Percentiles rank a stretch among this genome's conserved stretches.
Conservation (phyloP, 2,888 invertebrate species). For the Nezara viridula region DNA sequence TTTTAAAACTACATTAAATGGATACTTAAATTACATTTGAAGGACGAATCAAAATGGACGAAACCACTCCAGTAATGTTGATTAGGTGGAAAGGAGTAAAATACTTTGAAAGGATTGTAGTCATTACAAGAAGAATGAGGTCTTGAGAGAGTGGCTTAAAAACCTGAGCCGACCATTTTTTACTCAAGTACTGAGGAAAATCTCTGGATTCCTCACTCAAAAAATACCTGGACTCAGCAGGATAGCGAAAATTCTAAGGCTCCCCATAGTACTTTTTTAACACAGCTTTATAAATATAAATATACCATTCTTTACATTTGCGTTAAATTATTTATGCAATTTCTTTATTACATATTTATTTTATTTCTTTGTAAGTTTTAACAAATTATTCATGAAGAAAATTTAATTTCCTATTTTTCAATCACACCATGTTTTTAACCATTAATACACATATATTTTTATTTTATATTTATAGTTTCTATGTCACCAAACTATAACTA, state of each 20-base stretch:
- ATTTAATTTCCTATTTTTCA: too few relatives aligned
- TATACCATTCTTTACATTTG: too few relatives aligned
- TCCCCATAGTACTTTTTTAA: not conserved
- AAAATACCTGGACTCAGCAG: not conserved
- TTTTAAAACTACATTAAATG: not conserved
- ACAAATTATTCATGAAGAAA: too few relatives aligned
- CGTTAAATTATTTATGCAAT: too few relatives aligned
- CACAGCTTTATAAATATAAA: too few relatives aligned
- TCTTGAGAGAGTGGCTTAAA: not conserved
- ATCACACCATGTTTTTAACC: too few relatives aligned
- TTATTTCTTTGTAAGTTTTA: too few relatives aligned
- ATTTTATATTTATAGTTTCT: too few relatives aligned
- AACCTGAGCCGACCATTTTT: not conserved
- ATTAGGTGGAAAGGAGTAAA: not conserved
- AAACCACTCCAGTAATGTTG: not conserved
- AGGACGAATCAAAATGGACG: not conserved
- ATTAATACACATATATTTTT: too few relatives aligned
- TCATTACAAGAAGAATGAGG: slow-evolving; percentile 21
- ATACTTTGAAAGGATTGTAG: not conserved
- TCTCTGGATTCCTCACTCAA: not conserved
- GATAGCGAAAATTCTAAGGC: not conserved
- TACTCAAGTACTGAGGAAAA: slow-evolving; percentile 22
- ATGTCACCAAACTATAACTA: too few relatives aligned
- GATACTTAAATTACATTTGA: not conserved
- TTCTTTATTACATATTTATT: too few relatives aligned